Conservation (phyloP, 2,888 invertebrate species). For the Mimumesa dahlbomi region DNA sequence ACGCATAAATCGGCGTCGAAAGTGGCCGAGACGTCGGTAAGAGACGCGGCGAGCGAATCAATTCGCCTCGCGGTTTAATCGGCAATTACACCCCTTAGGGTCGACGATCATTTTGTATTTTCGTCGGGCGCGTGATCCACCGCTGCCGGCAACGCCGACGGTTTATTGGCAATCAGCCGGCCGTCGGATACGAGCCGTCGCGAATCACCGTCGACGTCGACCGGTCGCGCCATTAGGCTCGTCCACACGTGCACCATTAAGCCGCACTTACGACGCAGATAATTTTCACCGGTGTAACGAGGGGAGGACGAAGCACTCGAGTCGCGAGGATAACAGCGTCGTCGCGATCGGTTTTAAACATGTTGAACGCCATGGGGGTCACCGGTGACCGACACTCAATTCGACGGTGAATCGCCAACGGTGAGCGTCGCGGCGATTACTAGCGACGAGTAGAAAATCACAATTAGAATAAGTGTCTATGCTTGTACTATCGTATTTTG, state of each 20-base stretch:
- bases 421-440: no score
- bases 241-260: conserved; percentile 29
- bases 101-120: conserved; percentile 5
- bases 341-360: conserved; percentile 1
- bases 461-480: no score
- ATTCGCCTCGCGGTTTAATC: background rate
- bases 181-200: conserved; percentile 16
- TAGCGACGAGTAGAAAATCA: no score
- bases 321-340: conserved; percentile 23
- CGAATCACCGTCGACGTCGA: conserved; percentile 25
- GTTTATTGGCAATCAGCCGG: conserved; percentile 35
- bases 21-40: no score
- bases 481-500: no score
- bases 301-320: conserved; percentile 28
- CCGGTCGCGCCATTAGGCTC: conserved; percentile 22
- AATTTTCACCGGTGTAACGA: conserved; percentile 47
- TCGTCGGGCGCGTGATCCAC: conserved; percentile 5
- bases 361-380: no score
- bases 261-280: conserved; percentile 17
- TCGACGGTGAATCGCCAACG: no score
- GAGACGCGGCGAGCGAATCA: background rate
- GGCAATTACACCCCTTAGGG: background rate
- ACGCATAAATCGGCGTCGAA: background rate
- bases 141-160: background rate
- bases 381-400: no score